Conservation (phyloP, 2,888 invertebrate genomes). For the Cephalotes varians region DNA sequence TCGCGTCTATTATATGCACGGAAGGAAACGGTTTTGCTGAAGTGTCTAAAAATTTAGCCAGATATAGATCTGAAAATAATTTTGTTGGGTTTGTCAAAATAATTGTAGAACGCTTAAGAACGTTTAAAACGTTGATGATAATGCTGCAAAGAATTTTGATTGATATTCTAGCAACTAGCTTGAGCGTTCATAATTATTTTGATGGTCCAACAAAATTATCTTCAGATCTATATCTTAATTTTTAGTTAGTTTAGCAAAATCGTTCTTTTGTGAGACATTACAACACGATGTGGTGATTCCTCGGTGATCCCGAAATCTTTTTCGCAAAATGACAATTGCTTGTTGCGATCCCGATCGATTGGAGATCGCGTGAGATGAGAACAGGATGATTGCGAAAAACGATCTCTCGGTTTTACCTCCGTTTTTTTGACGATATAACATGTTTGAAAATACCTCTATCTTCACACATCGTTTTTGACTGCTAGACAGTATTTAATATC, state of each 20-base stretch:
- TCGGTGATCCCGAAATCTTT: neutral
- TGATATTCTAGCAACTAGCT: too few relatives aligned
- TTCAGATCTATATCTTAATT: too few relatives aligned
- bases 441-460: conserved; percentile 48
- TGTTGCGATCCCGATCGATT: neutral
- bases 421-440: conserved; percentile 12
- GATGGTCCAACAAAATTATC: too few relatives aligned
- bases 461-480: conserved; percentile 60
- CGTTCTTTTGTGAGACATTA: neutral
- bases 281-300: neutral
- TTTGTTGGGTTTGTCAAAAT: too few relatives aligned
- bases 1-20: conserved; percentile 1
- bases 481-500: conserved; percentile 72
- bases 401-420: conserved; percentile 11
- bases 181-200: too few relatives aligned
- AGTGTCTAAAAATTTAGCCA: too few relatives aligned
- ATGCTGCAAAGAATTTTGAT: too few relatives aligned
- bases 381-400: conserved; percentile 14
- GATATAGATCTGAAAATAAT: too few relatives aligned
- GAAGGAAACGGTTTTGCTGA: too few relatives aligned
- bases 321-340: neutral
- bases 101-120: too few relatives aligned
- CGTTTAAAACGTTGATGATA: too few relatives aligned
- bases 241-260: too few relatives aligned
- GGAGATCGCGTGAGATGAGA: neutral